A percentile compares a stretch with the other conserved stretches of the same genome.
These are phyloP conservation scores for Siniperca knerii DNA, from an alignment of 2,113 vertebrate genomes.

Conservation along the genomic window DNA sequence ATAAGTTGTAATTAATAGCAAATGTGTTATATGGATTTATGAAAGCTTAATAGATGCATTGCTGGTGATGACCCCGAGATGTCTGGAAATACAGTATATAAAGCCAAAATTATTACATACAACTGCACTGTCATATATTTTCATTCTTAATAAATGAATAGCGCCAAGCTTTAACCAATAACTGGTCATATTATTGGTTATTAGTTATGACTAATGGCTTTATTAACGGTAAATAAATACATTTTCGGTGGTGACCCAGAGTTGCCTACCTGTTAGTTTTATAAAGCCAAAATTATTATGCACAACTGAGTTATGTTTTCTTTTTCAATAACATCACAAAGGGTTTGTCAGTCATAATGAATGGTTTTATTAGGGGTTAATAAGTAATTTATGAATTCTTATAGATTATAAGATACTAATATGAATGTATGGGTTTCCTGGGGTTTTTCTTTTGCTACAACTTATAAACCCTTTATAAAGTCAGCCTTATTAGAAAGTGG, in stretches of 20 bases:
- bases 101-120: neutral
- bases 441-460: neutral
- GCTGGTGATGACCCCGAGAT: too few relatives aligned
- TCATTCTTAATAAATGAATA: neutral
- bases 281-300: neutral
- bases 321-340: neutral
- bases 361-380: neutral
- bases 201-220: neutral
- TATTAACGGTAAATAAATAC: neutral
- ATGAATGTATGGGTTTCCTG: neutral
- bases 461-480: neutral
- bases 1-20: too few relatives aligned
- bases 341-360: neutral
- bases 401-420: neutral
- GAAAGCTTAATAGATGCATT: too few relatives aligned
- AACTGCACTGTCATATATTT: neutral
- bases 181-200: too few relatives aligned
- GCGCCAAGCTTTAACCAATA: neutral
- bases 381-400: neutral
- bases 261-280: neutral
- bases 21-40: too few relatives aligned
- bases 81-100: too few relatives aligned
- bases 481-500: neutral
- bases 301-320: neutral
- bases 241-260: neutral